phyloP scores from a whole-genome alignment of 1,140 invertebrate genomes.

The Neotoxoptera formosana region DNA sequence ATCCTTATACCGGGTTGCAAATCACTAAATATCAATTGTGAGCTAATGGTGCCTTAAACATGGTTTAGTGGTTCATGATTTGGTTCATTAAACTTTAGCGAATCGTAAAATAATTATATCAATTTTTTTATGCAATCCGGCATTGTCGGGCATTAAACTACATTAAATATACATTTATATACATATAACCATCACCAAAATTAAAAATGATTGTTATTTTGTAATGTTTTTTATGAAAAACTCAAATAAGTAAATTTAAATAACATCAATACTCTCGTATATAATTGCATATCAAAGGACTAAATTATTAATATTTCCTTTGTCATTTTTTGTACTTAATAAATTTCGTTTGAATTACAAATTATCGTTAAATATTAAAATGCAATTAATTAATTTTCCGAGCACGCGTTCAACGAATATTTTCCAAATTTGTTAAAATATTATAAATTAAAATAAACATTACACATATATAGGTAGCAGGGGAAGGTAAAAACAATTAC shows the following conservation, averaged over 20 bases:
- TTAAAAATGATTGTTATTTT: not conserved
- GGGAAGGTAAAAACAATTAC: too few species aligned
- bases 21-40: not conserved
- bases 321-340: not conserved
- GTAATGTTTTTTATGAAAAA: not conserved
- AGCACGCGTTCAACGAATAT: not conserved
- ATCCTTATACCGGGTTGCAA: not conserved
- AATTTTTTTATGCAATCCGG: not conserved
- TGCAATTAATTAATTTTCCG: not conserved
- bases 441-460: not conserved
- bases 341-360: not conserved
- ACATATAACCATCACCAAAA: not conserved
- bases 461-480: not conserved
- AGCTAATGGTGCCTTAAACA: not conserved
- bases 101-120: not conserved
- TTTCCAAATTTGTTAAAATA: not conserved
- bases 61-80: not conserved
- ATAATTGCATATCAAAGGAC: conserved; percentile 8
- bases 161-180: not conserved
- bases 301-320: conserved; percentile 10
- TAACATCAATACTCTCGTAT: not conserved
- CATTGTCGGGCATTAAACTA: not conserved
- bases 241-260: not conserved
- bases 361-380: not conserved
- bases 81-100: not conserved